Conservation (phyloP, 2,113 vertebrate genomes). For the Dunckerocampus dactyliophorus region DNA sequence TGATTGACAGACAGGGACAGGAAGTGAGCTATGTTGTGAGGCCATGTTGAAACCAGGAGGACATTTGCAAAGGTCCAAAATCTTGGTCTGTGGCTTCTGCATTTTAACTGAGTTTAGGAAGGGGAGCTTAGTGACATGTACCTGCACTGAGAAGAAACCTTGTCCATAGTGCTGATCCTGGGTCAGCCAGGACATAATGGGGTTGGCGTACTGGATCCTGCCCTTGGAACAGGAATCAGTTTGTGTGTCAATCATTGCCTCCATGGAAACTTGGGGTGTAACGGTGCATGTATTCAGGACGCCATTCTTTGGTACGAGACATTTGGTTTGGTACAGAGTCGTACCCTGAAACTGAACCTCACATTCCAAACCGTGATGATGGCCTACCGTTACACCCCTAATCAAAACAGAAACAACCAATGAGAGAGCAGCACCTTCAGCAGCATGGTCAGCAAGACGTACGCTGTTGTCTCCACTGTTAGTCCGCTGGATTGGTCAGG, state of each 20-base stretch:
- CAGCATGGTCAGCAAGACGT: constrained; percentile 77
- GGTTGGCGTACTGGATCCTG: constrained; percentile 73
- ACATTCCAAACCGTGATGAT: too few relatives aligned
- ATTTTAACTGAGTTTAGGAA: constrained; percentile 4
- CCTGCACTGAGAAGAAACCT: constrained; percentile 86
- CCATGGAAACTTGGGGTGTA: too few relatives aligned
- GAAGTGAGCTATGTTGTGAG: neutral
- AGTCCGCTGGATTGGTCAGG: constrained; percentile 69
- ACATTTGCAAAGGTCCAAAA: too few relatives aligned
- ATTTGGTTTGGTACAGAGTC: too few relatives aligned
- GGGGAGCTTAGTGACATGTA: constrained; percentile 38
- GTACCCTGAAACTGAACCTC: too few relatives aligned
- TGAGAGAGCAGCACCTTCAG: constrained; percentile 41
- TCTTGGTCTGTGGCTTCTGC: too few relatives aligned
- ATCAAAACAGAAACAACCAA: neutral
- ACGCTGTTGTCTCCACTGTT: constrained; percentile 86
- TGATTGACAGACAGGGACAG: constrained; percentile 36
- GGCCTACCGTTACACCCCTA: too few relatives aligned
- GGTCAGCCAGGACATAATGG: constrained; percentile 84
- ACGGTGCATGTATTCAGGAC: too few relatives aligned
- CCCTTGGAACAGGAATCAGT: constrained; percentile 38
- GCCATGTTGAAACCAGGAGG: neutral
- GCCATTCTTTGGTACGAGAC: too few relatives aligned
- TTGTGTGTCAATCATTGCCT: neutral
- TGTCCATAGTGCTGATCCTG: constrained; percentile 86